Base-by-base conservation (phyloP, 2,113 vertebrate genomes). In the Etia nguti region DNA sequence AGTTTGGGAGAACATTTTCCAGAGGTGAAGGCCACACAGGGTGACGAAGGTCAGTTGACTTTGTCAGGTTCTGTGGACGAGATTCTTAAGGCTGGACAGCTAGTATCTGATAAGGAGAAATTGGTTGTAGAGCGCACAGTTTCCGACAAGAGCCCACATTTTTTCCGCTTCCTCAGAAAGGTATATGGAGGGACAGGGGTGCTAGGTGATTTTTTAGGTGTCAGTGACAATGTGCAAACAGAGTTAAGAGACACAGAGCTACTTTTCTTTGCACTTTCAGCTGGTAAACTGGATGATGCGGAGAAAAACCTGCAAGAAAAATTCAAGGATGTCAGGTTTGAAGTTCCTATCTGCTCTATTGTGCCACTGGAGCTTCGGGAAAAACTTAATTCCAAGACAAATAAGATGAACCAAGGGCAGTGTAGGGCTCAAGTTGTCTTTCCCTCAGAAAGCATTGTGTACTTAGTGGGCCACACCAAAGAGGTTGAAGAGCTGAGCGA, bases 171-270 rank as follows among this genome's bases (percentile, higher is more conserved):
- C 73, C 18, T 96, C 3, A 89, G 52, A 26, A 89, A 82, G 2
- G 55, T 18, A 1, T 92, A 92, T n/a, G 81, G 89, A 24, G 54
- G 46, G 10, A 46, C 75, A 16, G 29, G 62, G n/a, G 8, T 8
- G 11, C 88, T 94, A 2, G 10, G 68, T 0, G 36, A 80, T 34
- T 65, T 90, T 26, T 90, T 95, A 70, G 89, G 82, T 20, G 36
- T 80, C 12, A 73, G 34, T 43, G 48, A 88, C 8, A 38, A 81
- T 8, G 87, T 92, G 31, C 85, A 92, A 70, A 10, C 90, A 15
- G 93, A 94, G 20, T 22, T 95, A n/a, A 59, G 68, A 52, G 89
- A 93, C 73, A 87, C 83, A 7, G 81, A 92, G 75, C 24, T 95
- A 2, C 31, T 36, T 5, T 77, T 96, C 2, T 86, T 94, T 31